Conservation (phyloP, 2,888 invertebrate genomes). For the Eupsilia transversa region DNA sequence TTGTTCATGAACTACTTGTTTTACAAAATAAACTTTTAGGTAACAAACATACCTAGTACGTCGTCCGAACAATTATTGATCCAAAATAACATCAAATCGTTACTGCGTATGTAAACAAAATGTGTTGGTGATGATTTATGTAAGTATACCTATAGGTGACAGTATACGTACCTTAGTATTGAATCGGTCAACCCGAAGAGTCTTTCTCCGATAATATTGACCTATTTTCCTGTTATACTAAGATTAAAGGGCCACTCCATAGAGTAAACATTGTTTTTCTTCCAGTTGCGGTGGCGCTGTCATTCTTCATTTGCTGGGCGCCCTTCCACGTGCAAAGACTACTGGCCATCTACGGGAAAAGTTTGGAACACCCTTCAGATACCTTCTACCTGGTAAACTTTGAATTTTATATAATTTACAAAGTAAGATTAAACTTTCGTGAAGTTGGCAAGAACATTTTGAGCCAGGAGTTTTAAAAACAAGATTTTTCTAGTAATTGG, state of each 20-base stretch:
- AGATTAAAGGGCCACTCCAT: not conserved
- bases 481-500: not conserved
- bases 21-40: not conserved
- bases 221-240: conserved; percentile 24
- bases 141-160: not conserved
- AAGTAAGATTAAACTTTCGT: conserved; percentile 24
- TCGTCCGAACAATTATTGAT: not conserved
- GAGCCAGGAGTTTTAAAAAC: not conserved
- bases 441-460: conserved; percentile 16
- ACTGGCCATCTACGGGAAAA: conserved; percentile 93
- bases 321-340: conserved; percentile 98
- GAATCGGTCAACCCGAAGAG: not conserved
- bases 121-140: not conserved
- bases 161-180: not conserved
- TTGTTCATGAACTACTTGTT: not conserved
- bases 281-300: conserved; percentile 96
- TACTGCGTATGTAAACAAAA: not conserved
- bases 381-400: conserved; percentile 85
- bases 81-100: not conserved
- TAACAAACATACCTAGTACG: not conserved
- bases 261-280: conserved; percentile 49
- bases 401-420: conserved; percentile 17
- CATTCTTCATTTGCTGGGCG: conserved; percentile 96
- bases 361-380: conserved; percentile 85
- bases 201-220: conserved; percentile 5